Evolutionary conservation across 2,888 invertebrate genomes (phyloP).

Genomic region (Dusona sp.): DNA sequence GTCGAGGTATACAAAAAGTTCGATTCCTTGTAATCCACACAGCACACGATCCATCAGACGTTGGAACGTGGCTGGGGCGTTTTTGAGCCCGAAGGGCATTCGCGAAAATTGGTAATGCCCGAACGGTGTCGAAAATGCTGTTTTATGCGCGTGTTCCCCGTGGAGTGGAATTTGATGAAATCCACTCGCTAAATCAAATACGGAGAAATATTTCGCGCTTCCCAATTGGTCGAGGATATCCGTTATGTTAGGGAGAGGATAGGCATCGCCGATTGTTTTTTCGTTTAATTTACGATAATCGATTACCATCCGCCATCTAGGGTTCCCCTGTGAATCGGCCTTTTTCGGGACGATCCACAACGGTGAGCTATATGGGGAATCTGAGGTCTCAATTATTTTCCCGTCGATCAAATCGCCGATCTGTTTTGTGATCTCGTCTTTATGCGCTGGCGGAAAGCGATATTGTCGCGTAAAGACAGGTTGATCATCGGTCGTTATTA

Average conservation of each 20-base stretch:
- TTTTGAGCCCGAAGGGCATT: not conserved
- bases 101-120: not conserved
- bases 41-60: constrained; percentile 58
- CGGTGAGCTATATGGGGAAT: constrained; percentile 43
- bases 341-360: no score
- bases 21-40: constrained; percentile 70
- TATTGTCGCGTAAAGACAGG: constrained; percentile 39
- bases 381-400: constrained; percentile 27
- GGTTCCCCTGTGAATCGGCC: constrained; percentile 45
- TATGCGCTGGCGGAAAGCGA: constrained; percentile 31
- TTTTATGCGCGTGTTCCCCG: constrained; percentile 64
- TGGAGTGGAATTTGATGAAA: constrained; percentile 80
- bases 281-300: constrained; percentile 31
- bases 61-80: not conserved
- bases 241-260: constrained; percentile 80
- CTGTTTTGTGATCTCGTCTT: constrained; percentile 52
- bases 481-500: constrained; percentile 31
- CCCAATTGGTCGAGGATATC: constrained; percentile 81
- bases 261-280: no score
- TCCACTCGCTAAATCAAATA: constrained; percentile 72
- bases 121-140: constrained; percentile 69
- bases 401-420: constrained; percentile 22
- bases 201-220: constrained; percentile 76
- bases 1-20: constrained; percentile 69
- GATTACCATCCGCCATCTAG: constrained; percentile 46